Evolutionary conservation across 2,888 invertebrate genomes (phyloP).

Genomic region (Parnassius smintheus): DNA sequence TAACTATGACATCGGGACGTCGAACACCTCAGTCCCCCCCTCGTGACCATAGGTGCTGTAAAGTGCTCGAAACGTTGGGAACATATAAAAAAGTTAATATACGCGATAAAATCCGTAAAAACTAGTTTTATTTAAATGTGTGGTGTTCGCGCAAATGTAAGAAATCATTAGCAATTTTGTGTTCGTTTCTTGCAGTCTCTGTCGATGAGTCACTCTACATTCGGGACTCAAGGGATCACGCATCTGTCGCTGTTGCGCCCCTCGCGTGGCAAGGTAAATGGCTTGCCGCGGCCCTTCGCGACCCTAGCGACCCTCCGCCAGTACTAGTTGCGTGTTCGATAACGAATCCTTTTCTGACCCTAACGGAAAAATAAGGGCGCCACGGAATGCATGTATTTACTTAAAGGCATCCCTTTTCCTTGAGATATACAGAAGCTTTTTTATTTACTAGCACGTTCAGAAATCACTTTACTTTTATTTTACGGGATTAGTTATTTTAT

Average conservation of each 20-base stretch:
- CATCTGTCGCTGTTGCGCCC: slow-evolving; percentile 45
- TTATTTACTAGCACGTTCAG: slow-evolving; percentile 1
- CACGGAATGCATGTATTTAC: slow-evolving; percentile 25
- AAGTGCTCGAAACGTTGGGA: too few species aligned
- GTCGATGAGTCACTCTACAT: slow-evolving; percentile 16
- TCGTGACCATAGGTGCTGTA: too few species aligned
- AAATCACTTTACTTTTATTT: too few species aligned
- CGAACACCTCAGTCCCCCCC: too few species aligned
- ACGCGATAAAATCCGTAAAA: too few species aligned
- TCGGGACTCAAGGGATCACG: slow-evolving; percentile 33
- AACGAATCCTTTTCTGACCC: slow-evolving; percentile 23
- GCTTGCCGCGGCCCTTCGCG: slow-evolving; percentile 27
- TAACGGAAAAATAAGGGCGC: slow-evolving; percentile 18
- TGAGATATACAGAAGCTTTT: neutral
- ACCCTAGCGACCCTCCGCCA: slow-evolving; percentile 18
- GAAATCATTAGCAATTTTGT: too few species aligned
- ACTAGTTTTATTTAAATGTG: too few species aligned
- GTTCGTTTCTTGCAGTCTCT: slow-evolving; percentile 8
- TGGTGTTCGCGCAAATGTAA: too few species aligned
- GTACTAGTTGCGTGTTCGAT: slow-evolving; percentile 20
- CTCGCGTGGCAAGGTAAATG: slow-evolving; percentile 26
- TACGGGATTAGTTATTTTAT: too few species aligned
- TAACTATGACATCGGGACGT: too few species aligned
- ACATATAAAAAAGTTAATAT: too few species aligned
- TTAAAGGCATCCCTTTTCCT: slow-evolving; percentile 16